These are phyloP conservation scores for Perithous albicinctus DNA, from an alignment of 2,888 invertebrate species.

Conservation along the genomic window DNA sequence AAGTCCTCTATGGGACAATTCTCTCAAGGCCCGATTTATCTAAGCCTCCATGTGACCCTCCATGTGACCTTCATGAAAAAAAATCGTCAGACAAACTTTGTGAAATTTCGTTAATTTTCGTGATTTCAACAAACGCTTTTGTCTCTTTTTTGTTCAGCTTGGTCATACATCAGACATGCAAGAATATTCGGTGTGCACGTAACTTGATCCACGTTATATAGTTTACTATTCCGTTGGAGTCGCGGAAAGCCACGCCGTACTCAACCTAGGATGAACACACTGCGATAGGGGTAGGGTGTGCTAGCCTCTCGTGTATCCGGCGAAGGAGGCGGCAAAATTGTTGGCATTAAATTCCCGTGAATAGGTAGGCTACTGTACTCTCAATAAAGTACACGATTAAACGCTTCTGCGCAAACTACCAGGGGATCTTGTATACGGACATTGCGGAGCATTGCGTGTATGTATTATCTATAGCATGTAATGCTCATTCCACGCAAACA, in stretches of 20 bases:
- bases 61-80: too few relatives aligned
- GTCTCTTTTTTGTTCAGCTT: too few relatives aligned
- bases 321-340: slow-evolving; percentile 55
- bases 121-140: too few relatives aligned
- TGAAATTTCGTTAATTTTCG: too few relatives aligned
- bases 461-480: background rate
- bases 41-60: too few relatives aligned
- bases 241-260: slow-evolving; percentile 1
- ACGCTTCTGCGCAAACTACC: slow-evolving; percentile 17
- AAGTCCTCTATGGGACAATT: too few relatives aligned
- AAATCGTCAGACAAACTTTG: too few relatives aligned
- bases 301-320: slow-evolving; percentile 46
- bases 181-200: slow-evolving; percentile 25
- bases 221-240: background rate
- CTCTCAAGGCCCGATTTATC: too few relatives aligned
- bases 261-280: slow-evolving; percentile 8
- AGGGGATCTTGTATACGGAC: slow-evolving; percentile 40
- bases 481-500: background rate
- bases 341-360: slow-evolving; percentile 61
- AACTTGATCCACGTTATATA: background rate
- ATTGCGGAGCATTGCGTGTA: slow-evolving; percentile 17
- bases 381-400: slow-evolving; percentile 55
- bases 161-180: background rate
- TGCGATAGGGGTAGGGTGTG: slow-evolving; percentile 33
- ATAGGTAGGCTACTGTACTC: slow-evolving; percentile 29